Conservation (phyloP, 1,140 invertebrate genomes). For the Dreissena rostriformis region DNA sequence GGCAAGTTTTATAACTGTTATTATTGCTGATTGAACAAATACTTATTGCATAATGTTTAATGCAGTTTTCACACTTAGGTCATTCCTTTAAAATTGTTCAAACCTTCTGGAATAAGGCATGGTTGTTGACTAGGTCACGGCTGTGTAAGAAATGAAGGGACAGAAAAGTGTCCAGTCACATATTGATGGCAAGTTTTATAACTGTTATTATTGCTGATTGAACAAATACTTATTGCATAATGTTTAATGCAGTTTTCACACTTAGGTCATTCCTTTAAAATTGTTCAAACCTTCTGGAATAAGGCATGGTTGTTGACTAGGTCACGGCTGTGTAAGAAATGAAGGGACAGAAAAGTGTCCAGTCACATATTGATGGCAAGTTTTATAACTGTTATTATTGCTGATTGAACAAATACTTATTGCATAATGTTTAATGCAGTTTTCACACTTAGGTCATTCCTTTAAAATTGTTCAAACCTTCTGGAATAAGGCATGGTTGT, state of each 20-base stretch:
- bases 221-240: no score
- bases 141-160: slow-evolving; percentile 48
- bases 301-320: slow-evolving; percentile 4
- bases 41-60: no score
- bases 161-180: background rate
- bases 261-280: no score
- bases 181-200: background rate
- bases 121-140: slow-evolving; percentile 1
- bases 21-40: no score
- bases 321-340: slow-evolving; percentile 41
- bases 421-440: no score
- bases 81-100: background rate
- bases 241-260: no score
- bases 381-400: background rate
- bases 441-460: background rate
- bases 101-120: slow-evolving; percentile 15
- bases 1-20: background rate
- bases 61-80: no score
- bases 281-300: background rate
- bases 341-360: slow-evolving; percentile 23
- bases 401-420: no score
- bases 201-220: no score
- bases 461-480: slow-evolving; percentile 3
- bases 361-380: no score
- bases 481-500: slow-evolving; percentile 5